Conservation (phyloP, 2,797 vertebrate genomes). For the Cynodonichthys magdalenae region DNA sequence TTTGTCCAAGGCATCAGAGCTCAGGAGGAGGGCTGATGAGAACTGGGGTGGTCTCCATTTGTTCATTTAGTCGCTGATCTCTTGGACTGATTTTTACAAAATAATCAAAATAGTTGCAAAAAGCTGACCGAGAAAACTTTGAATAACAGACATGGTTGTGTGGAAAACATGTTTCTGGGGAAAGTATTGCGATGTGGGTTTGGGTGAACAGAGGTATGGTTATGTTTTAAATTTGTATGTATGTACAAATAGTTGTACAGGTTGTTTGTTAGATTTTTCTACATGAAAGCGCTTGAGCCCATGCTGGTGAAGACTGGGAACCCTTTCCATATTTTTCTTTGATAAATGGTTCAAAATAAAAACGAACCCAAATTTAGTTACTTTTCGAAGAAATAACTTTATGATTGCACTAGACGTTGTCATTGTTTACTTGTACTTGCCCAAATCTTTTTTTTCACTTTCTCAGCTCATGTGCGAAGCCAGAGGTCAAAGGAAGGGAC, state of each 20-base stretch:
- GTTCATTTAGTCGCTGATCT: slow-evolving; percentile 52
- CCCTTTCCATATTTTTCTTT: slow-evolving; percentile 42
- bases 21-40: slow-evolving; percentile 48
- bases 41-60: slow-evolving; percentile 73
- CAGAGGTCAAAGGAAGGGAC: slow-evolving; percentile 8
- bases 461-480: slow-evolving; percentile 22
- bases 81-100: slow-evolving; percentile 54
- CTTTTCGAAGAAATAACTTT: no score
- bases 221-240: not conserved
- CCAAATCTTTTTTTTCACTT: slow-evolving; percentile 32
- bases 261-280: no score
- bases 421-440: slow-evolving; percentile 30
- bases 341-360: no score
- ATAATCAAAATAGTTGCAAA: not conserved
- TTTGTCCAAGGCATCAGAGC: slow-evolving; percentile 73
- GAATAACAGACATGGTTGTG: slow-evolving; percentile 10
- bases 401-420: slow-evolving; percentile 69
- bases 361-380: no score
- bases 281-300: no score
- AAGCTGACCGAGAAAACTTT: slow-evolving; percentile 15
- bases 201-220: not conserved
- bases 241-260: no score
- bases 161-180: slow-evolving; percentile 1
- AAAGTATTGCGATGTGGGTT: not conserved
- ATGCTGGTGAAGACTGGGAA: no score